Base-by-base conservation (phyloP, 2,113 vertebrate species). In the Oostethus manadensis region DNA sequence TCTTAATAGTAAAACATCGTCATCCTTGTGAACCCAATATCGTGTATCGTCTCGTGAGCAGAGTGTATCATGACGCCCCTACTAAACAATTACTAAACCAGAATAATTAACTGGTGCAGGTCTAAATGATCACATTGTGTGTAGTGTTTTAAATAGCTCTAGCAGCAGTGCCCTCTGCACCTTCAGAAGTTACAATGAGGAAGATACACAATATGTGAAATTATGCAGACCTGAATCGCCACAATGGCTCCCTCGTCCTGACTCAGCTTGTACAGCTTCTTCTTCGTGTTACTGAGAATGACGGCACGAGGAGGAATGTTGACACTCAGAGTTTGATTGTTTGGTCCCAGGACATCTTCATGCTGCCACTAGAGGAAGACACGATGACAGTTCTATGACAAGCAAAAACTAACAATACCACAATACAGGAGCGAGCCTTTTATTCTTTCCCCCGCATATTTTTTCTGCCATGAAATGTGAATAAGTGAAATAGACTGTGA, bases 241-340 rank as follows among this genome's bases (percentile, higher is more conserved):
- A 88, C 90, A 2, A 97, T 94, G 43, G 94, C 94, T 20, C 91
- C 91, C 76, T 99, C 97, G 26, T 98, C 95, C 62, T 99, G 97
- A 77, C 93, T 94, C 62, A 99, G 90, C 0, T 96, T 94, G 60
- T 98, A 97, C 29, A 98, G 90, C 76, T 99, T 99, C 91, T 99
- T 99, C 76, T 99, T 99, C 94, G 98, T 95, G 84, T 91, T 99
- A 83, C 91, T 90, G 69, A 99, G 87, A 79, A 98, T 97, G 60
- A 94, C 92, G 22, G 97, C 90, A 0, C 97, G 93, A 48, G 94
- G 94, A 2, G 94, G 94, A 17, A 95, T 90, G 51, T 91, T 96
- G 60, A 97, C 92, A 1, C 94, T 92, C 70, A 97, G 87, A 4
- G 94, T 90, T 77, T 96, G 96, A 26, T 91, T 94, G 11, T 88